phyloP scores from a whole-genome alignment of 1,140 invertebrate species.

The Elysia chlorotica region DNA sequence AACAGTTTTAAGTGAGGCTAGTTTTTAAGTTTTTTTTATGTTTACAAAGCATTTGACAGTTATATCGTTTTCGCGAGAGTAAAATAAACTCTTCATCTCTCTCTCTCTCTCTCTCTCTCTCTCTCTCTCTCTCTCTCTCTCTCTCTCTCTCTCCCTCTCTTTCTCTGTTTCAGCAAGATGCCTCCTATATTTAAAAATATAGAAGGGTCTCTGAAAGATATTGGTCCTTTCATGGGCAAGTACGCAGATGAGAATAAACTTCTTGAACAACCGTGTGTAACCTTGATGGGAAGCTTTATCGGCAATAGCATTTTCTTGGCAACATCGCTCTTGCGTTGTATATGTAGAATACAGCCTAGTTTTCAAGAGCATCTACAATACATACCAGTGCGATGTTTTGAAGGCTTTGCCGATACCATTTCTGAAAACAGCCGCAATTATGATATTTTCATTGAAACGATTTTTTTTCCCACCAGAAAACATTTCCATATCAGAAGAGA shows the following conservation, averaged over 20 bases:
- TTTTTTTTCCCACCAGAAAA: too few relatives aligned
- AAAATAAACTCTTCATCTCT: too few relatives aligned
- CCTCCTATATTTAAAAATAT: slow-evolving; percentile 30
- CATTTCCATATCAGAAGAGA: too few relatives aligned
- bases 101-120: too few relatives aligned
- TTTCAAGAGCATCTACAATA: slow-evolving; percentile 34
- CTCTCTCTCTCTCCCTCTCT: too few relatives aligned
- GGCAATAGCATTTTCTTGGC: slow-evolving; percentile 29
- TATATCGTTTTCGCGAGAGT: too few relatives aligned
- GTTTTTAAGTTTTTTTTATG: too few relatives aligned
- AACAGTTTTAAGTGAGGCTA: too few relatives aligned
- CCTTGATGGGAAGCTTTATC: slow-evolving; percentile 29
- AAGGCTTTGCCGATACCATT: slow-evolving; percentile 27
- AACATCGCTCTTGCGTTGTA: slow-evolving; percentile 32
- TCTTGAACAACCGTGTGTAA: slow-evolving; percentile 15
- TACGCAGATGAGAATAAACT: slow-evolving; percentile 24
- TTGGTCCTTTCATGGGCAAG: slow-evolving; percentile 28
- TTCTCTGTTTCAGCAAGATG: slow-evolving; percentile 27
- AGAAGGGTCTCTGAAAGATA: slow-evolving; percentile 20
- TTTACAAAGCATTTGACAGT: too few relatives aligned
- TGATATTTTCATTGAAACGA: too few relatives aligned
- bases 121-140: too few relatives aligned
- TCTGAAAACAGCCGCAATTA: slow-evolving; percentile 28
- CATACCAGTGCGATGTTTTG: slow-evolving; percentile 22
- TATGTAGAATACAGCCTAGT: slow-evolving; percentile 34